phyloP scores from a whole-genome alignment of 2,113 vertebrate genomes.

The Nestor notabilis region DNA sequence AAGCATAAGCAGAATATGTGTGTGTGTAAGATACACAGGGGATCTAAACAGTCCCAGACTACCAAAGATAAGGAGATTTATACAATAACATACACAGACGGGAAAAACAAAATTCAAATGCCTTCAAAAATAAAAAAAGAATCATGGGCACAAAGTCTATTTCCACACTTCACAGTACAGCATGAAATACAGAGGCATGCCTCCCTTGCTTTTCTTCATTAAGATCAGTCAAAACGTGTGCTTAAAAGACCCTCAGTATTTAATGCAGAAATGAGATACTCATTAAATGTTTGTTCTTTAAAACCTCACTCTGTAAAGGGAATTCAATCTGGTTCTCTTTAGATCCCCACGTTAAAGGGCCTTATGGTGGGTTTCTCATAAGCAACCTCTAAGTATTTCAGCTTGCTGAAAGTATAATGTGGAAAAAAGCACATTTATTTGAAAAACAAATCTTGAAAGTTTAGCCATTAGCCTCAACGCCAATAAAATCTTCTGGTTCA shows the following conservation, averaged over 20 bases:
- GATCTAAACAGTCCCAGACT: neutral
- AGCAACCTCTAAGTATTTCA: slow-evolving; percentile 50
- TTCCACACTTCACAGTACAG: neutral
- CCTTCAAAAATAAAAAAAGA: neutral
- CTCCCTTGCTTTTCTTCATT: neutral
- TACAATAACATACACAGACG: neutral
- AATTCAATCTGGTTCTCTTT: slow-evolving; percentile 70
- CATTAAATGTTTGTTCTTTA: slow-evolving; percentile 59
- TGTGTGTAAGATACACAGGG: neutral
- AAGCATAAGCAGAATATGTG: neutral
- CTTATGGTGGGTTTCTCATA: slow-evolving; percentile 65
- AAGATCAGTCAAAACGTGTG: neutral
- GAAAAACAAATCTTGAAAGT: slow-evolving; percentile 79
- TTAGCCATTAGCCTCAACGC: slow-evolving; percentile 63
- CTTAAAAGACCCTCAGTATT: slow-evolving; percentile 33
- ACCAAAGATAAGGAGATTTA: neutral
- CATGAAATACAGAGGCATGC: neutral
- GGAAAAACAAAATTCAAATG: neutral
- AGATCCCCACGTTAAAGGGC: slow-evolving; percentile 42
- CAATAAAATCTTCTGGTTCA: slow-evolving; percentile 69
- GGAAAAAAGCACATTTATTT: slow-evolving; percentile 66
- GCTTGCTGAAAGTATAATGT: slow-evolving; percentile 66
- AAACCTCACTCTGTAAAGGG: slow-evolving; percentile 45
- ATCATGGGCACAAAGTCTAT: neutral
- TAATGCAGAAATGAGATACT: slow-evolving; percentile 54